These are phyloP conservation scores for Clitarchus hookeri DNA, from an alignment of 2,888 invertebrate species.

Conservation along the genomic window DNA sequence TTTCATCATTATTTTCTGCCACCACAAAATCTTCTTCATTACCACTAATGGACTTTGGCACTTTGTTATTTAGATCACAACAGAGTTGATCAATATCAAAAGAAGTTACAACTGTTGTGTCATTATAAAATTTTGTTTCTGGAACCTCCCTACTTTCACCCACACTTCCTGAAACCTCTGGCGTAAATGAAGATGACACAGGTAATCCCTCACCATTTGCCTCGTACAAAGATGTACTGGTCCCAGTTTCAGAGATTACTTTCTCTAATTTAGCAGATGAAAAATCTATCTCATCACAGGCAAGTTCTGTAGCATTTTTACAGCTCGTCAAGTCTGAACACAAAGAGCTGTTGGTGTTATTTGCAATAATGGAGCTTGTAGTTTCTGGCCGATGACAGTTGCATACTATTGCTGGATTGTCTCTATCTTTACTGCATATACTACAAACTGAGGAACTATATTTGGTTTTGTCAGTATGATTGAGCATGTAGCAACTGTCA, in stretches of 20 bases:
- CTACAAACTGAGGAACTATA: neutral
- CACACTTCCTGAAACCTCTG: neutral
- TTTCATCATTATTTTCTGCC: neutral
- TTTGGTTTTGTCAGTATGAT: neutral
- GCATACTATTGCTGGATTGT: neutral
- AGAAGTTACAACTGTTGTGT: neutral
- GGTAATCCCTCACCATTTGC: neutral
- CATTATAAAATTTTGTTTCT: slow-evolving; percentile 27
- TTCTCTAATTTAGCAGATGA: neutral
- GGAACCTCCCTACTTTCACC: slow-evolving; percentile 23
- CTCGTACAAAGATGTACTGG: neutral
- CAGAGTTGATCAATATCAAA: slow-evolving; percentile 19
- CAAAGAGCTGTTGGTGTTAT: neutral
- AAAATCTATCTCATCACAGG: neutral
- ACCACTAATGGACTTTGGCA: slow-evolving; percentile 43
- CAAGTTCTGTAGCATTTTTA: neutral
- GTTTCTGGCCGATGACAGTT: neutral
- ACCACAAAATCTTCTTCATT: neutral
- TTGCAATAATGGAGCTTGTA: neutral
- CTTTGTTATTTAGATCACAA: slow-evolving; percentile 15
- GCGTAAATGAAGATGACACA: neutral
- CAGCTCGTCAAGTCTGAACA: neutral
- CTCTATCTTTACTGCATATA: neutral
- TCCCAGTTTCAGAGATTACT: neutral
- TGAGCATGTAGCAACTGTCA: neutral